phyloP scores from a whole-genome alignment of 2,797 vertebrate species.

The Helarctos malayanus region DNA sequence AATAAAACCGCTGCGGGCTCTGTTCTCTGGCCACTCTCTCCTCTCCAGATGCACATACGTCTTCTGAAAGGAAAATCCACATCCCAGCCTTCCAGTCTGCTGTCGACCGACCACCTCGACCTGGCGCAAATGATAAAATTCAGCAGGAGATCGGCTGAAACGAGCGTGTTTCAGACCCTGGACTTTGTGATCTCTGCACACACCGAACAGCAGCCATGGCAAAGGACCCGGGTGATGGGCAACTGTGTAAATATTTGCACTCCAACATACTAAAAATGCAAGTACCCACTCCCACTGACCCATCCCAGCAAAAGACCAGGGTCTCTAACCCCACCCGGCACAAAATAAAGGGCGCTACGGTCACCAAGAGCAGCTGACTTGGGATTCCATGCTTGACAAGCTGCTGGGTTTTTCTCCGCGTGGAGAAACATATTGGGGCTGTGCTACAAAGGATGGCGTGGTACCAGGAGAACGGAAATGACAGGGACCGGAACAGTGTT shows the following conservation, averaged over 20 bases:
- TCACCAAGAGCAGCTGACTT: background rate
- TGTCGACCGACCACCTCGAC: background rate
- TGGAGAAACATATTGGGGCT: conserved; percentile 90
- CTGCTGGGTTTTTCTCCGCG: conserved; percentile 48
- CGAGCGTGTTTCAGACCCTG: background rate
- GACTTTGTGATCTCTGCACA: background rate
- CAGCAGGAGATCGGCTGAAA: background rate
- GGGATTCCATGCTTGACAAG: background rate
- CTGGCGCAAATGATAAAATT: background rate
- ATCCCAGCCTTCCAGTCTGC: background rate
- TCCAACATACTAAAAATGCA: no score
- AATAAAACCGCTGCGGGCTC: conserved; percentile 64
- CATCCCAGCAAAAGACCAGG: background rate
- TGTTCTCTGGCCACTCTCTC: conserved; percentile 69
- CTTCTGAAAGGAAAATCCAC: conserved; percentile 38
- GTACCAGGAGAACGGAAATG: conserved; percentile 93
- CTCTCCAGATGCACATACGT: conserved; percentile 45
- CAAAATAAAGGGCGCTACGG: background rate
- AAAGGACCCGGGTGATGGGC: background rate
- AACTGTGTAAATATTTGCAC: background rate
- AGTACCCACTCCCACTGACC: background rate
- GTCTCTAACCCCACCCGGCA: background rate
- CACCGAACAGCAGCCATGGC: background rate
- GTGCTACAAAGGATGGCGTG: conserved; percentile 91
- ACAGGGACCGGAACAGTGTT: conserved; percentile 94